phyloP scores from a whole-genome alignment of 2,797 vertebrate species.

The Sphenodon punctatus region DNA sequence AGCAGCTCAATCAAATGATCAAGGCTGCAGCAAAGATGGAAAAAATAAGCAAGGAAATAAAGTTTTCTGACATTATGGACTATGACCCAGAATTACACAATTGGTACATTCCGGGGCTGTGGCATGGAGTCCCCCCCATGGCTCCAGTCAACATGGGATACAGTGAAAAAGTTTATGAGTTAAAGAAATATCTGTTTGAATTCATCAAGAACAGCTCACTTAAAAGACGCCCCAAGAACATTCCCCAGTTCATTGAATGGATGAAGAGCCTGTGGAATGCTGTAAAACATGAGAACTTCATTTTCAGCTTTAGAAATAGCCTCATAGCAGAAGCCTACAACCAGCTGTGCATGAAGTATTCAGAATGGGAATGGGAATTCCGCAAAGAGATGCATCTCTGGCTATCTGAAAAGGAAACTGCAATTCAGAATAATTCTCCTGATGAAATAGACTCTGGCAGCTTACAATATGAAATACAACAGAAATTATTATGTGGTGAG shows the following conservation, averaged over 20 bases:
- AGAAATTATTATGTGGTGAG: constrained; percentile 58
- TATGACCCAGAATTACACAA: constrained; percentile 52
- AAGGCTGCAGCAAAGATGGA: constrained; percentile 27
- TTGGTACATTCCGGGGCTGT: constrained; percentile 74
- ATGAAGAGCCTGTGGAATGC: constrained; percentile 75
- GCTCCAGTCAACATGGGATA: constrained; percentile 74
- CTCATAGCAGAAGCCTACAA: too few species aligned
- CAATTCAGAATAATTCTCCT: constrained; percentile 7
- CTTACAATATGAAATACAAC: constrained; percentile 48
- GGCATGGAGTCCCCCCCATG: constrained; percentile 70
- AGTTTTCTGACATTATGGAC: constrained; percentile 60
- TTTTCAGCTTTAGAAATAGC: too few species aligned
- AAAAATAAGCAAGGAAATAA: constrained; percentile 11
- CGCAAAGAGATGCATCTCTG: constrained; percentile 66
- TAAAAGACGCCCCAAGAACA: constrained; percentile 55
- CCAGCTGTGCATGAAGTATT: too few species aligned
- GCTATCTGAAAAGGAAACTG: constrained; percentile 52
- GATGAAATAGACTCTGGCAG: constrained; percentile 3
- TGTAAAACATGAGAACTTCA: constrained; percentile 19
- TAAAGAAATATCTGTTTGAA: constrained; percentile 77
- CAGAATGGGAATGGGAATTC: constrained; percentile 62
- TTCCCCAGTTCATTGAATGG: constrained; percentile 74
- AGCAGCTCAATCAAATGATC: constrained; percentile 41
- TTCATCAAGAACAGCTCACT: constrained; percentile 70
- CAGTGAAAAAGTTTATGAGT: constrained; percentile 73